Evolutionary conservation across 2,113 vertebrate genomes (phyloP), one percentile per base, ranked within the genome.

Genomic region (Atrichornis clamosus): DNA sequence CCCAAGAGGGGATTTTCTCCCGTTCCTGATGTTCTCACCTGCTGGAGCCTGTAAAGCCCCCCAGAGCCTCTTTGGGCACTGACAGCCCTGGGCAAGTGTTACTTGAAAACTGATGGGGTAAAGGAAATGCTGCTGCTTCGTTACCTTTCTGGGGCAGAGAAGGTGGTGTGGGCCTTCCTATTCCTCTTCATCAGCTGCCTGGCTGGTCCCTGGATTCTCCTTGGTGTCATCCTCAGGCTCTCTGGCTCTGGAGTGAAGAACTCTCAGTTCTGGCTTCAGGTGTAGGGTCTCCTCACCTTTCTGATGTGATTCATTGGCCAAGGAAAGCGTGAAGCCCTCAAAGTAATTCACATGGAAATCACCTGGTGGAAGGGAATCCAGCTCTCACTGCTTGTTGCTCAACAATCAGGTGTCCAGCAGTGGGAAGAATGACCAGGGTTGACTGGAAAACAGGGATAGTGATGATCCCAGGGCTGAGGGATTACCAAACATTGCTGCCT

Each of bases 271-370:
- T 52, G 64, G 60, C 22, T 84, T 81, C 41, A 9, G 10, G 44
- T 5, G 21, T 41, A 39, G 16, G 41, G 8, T 37, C 30, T 30
- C 32, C 62, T 72, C 86, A 39, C 5, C 39, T 8, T 90, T 68
- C 49, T 52, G 58, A 28, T 0, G 2, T 0, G 58, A 49, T n/a
- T 49, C 60, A 3, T n/a, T 22, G 37, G 39, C 15, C 13, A 65
- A n/a, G 10, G 59, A 55, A 44, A 84, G 28, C 2, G n/a, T 53
- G 13, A 70, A 84, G 52, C 75, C 76, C 16, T 95, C 46, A 0
- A 94, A 52, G 77, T 96, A 96, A 91, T 84, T 70, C 32, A 94
- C 46, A 24, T 89, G 87, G 55, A 78, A 81, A 19, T 53, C 19
- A 41, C 21, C 96, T 96, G 87, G 52, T 55, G 53, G 26, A 72